A percentile compares a stretch with the other conserved stretches of the same genome.
Conservation (phyloP, 2,797 vertebrate species). For the Oryzias dopingdopingensis region DNA sequence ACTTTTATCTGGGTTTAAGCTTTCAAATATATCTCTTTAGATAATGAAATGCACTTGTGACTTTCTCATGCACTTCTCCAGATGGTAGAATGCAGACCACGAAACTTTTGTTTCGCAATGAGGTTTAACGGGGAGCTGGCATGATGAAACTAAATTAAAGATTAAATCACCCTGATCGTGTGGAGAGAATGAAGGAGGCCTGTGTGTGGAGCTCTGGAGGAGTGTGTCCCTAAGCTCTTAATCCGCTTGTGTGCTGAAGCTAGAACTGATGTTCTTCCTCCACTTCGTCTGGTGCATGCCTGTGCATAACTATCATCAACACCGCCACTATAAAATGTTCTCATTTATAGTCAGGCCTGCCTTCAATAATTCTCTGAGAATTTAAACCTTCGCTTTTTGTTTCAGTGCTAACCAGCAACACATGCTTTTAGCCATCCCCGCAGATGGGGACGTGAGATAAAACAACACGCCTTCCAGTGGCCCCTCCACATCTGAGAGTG, state of each 20-base stretch:
- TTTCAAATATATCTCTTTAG: neutral
- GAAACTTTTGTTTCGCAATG: slow-evolving; percentile 8
- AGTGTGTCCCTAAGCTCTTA: slow-evolving; percentile 62
- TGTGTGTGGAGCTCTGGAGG: slow-evolving; percentile 46
- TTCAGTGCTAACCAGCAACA: slow-evolving; percentile 52
- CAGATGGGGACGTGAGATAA: slow-evolving; percentile 54
- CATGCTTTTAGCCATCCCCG: slow-evolving; percentile 40
- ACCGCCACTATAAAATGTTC: neutral
- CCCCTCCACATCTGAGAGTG: slow-evolving; percentile 64
- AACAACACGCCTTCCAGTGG: slow-evolving; percentile 48
- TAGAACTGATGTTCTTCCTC: slow-evolving; percentile 37
- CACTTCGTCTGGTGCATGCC: neutral
- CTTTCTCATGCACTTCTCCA: neutral
- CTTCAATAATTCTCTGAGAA: slow-evolving; percentile 19
- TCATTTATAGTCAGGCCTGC: slow-evolving; percentile 15
- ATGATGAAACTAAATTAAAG: slow-evolving; percentile 41
- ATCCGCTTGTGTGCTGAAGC: slow-evolving; percentile 55
- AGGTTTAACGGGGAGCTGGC: slow-evolving; percentile 21
- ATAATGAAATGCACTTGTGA: neutral
- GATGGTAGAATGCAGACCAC: slow-evolving; percentile 4
- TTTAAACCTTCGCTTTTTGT: slow-evolving; percentile 20
- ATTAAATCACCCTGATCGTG: slow-evolving; percentile 46
- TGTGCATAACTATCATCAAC: slow-evolving; percentile 3
- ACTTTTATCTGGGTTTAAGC: too few species aligned
- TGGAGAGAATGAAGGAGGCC: slow-evolving; percentile 29